Evolutionary conservation across 2,113 vertebrate genomes (phyloP), one percentile per base, ranked within the genome.

Genomic region (Limnothrissa miodon): DNA sequence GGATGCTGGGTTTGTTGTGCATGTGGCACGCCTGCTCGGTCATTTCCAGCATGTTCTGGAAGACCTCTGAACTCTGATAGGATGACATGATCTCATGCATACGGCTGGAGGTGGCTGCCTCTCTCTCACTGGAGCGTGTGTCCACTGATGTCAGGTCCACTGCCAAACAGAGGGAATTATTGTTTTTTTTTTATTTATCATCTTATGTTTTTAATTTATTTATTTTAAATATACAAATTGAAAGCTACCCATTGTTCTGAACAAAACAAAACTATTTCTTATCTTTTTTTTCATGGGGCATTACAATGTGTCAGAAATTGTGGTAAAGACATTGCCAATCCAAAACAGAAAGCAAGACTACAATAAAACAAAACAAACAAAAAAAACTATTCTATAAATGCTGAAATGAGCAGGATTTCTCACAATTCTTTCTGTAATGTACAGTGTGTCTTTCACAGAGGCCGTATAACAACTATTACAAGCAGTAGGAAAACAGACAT

Each of bases 81-180:
- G 96, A 90, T 19, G 94, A 93, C 0, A 90, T 92, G 84, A 99
- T 94, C 48, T 93, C 90, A 6, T 97, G 96, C 92, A 98, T 97
- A 82, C 97, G 95, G 21, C 78, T 95, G 87, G 95, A 97, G 2
- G 97, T 99, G 90, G 96, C 92, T 0, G 97, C 91, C 91, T 99
- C 97, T 21, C 96, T 93, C 86, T 96, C 96, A 51, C 95, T 97
- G 92, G 87, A 96, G 91, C 91, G 95, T 0, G 96, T 98, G 91
- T 99, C 97, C 93, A 99, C 97, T 0, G 98, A 99, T 6, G 97
- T 97, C 90, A 97, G 93, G 91, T 99, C 98, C 89, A 98, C 98
- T 99, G 90, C 81, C 89, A 89, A 84, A 29, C 62, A 85, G 51
- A 87, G 78, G 39, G 6, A n/a, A n/a, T n/a, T n/a, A n/a, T n/a